These are phyloP conservation scores for Meriones unguiculatus DNA, from an alignment of 2,113 vertebrate genomes.

Conservation along the genomic window DNA sequence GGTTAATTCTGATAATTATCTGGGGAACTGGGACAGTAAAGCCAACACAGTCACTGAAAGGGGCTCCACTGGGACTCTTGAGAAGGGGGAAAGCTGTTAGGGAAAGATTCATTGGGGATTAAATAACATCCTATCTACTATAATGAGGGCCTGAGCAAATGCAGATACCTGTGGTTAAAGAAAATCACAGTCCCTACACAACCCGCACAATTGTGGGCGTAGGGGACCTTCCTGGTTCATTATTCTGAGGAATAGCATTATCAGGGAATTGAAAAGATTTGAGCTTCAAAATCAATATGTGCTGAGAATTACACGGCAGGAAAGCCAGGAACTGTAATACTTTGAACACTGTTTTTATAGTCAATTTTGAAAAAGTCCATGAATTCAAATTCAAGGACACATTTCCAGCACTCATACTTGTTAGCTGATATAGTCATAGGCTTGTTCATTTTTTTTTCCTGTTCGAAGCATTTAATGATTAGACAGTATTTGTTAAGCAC, in stretches of 20 bases:
- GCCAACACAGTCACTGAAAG: not conserved
- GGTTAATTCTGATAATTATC: constrained; percentile 59
- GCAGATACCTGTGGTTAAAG: constrained; percentile 80
- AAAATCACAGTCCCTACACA: constrained; percentile 75
- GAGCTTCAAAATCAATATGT: constrained; percentile 79
- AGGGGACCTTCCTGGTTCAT: constrained; percentile 75
- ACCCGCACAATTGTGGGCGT: constrained; percentile 68
- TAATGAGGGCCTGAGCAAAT: constrained; percentile 78
- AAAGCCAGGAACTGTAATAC: constrained; percentile 74
- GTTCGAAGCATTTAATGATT: constrained; percentile 15
- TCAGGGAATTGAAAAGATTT: constrained; percentile 78
- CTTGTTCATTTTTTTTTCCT: not conserved
- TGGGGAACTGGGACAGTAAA: not conserved
- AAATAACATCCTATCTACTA: constrained; percentile 71
- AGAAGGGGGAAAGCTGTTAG: constrained; percentile 50
- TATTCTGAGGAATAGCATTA: constrained; percentile 81
- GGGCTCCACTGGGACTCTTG: constrained; percentile 1
- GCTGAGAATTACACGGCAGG: constrained; percentile 76
- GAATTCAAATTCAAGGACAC: constrained; percentile 75
- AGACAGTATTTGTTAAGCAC: constrained; percentile 7
- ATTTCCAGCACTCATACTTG: constrained; percentile 28
- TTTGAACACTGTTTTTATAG: constrained; percentile 80
- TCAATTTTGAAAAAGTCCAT: constrained; percentile 74
- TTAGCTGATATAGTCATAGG: not conserved
- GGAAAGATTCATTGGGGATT: constrained; percentile 58